A percentile compares a stretch with the other conserved stretches of the same genome.
These are phyloP conservation scores for Tamias sibiricus DNA, from an alignment of 2,113 vertebrate species.

Conservation along the genomic window DNA sequence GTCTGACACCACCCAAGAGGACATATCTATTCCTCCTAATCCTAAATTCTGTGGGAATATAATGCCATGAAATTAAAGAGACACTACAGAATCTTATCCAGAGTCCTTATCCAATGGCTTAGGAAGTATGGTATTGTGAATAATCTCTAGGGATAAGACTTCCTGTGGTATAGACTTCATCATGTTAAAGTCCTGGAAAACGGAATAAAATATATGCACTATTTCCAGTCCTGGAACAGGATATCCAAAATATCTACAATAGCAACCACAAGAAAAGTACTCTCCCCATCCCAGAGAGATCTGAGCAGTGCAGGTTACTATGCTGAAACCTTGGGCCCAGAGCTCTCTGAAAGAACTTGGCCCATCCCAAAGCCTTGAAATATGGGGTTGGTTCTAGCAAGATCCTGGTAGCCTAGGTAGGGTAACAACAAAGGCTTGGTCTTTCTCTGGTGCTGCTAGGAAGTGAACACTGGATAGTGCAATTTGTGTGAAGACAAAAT, in stretches of 20 bases:
- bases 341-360: not conserved
- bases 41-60: not conserved
- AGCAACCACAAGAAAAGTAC: not conserved
- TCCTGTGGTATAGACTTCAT: not conserved
- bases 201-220: not conserved
- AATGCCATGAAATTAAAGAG: not conserved
- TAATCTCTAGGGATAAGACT: not conserved
- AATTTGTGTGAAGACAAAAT: slow-evolving; percentile 71
- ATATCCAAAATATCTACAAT: not conserved
- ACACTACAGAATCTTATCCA: not conserved
- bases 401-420: not conserved
- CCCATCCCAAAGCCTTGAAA: not conserved
- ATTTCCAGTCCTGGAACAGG: not conserved
- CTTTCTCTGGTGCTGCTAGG: not conserved
- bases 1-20: not conserved
- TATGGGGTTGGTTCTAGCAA: not conserved
- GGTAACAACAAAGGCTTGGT: not conserved
- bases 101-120: not conserved
- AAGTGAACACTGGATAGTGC: slow-evolving; percentile 34
- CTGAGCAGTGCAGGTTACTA: not conserved
- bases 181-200: not conserved
- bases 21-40: not conserved
- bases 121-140: not conserved
- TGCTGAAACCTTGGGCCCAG: not conserved
- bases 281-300: not conserved